Conservation (phyloP, 2,113 vertebrate genomes). For the Hyperoodon ampullatus region DNA sequence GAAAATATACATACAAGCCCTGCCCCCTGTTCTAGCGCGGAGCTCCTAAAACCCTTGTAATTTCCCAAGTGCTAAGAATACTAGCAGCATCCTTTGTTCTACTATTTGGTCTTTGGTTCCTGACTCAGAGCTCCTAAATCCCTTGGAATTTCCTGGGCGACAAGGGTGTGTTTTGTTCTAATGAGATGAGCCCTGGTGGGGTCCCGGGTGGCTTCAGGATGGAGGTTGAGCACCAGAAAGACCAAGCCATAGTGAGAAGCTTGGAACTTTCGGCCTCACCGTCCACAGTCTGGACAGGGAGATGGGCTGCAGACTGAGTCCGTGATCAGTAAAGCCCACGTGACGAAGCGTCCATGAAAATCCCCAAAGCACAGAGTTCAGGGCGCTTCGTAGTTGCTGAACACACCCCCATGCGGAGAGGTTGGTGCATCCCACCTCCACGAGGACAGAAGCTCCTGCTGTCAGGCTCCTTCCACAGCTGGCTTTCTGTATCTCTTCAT, state of each 20-base stretch:
- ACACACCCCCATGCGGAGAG: accelerated
- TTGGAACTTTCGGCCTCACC: too few relatives aligned
- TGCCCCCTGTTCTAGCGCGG: not conserved
- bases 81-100: too few relatives aligned
- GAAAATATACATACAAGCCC: accelerated
- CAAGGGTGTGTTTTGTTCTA: too few relatives aligned
- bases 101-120: not conserved
- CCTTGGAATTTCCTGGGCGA: not conserved
- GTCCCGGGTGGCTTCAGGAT: too few relatives aligned
- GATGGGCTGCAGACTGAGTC: not conserved
- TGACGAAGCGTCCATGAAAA: not conserved
- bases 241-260: too few relatives aligned
- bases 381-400: too few relatives aligned
- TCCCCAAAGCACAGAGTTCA: not conserved
- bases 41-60: not conserved
- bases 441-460: not conserved
- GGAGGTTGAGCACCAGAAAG: too few relatives aligned
- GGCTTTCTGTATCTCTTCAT: too few relatives aligned
- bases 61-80: too few relatives aligned
- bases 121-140: not conserved
- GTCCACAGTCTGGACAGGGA: not conserved
- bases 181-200: too few relatives aligned
- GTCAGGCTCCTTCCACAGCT: not conserved
- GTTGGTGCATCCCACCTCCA: not conserved
- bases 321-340: accelerated